A percentile compares a stretch with the other conserved stretches of the same genome.
These are phyloP conservation scores for Sebastes kiyomatsui DNA, from an alignment of 2,797 vertebrate species.

Conservation along the genomic window DNA sequence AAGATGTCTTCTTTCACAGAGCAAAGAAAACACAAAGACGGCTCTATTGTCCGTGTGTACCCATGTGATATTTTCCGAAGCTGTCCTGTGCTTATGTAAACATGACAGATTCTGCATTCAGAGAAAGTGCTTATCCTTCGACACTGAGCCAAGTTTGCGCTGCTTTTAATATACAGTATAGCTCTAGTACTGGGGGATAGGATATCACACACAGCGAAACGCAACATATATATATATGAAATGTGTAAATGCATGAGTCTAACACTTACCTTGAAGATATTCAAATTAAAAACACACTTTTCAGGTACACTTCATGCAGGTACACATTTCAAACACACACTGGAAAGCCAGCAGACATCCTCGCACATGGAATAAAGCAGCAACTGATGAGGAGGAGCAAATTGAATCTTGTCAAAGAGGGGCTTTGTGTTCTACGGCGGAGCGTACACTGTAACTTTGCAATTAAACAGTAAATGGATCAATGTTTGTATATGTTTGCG, in stretches of 20 bases:
- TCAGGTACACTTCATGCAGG: slow-evolving; percentile 14
- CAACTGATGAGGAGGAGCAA: slow-evolving; percentile 42
- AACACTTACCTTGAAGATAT: slow-evolving; percentile 47
- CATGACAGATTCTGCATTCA: slow-evolving; percentile 55
- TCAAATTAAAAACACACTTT: slow-evolving; percentile 40
- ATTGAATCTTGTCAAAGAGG: slow-evolving; percentile 58
- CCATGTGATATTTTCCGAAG: slow-evolving; percentile 31
- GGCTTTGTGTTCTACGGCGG: slow-evolving; percentile 29
- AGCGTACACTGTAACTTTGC: slow-evolving; percentile 63
- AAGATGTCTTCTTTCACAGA: slow-evolving; percentile 17
- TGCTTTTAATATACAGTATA: slow-evolving; percentile 25
- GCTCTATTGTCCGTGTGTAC: slow-evolving; percentile 16
- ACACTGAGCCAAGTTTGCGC: slow-evolving; percentile 23
- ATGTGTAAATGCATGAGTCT: slow-evolving; percentile 37
- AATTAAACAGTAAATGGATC: slow-evolving; percentile 81
- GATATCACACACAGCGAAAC: slow-evolving; percentile 9
- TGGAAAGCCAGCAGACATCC: slow-evolving; percentile 24
- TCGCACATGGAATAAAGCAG: slow-evolving; percentile 19
- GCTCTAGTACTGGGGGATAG: not conserved
- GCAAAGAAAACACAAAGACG: slow-evolving; percentile 39
- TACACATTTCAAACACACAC: slow-evolving; percentile 5
- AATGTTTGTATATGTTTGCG: slow-evolving; percentile 79
- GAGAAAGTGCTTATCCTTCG: slow-evolving; percentile 20
- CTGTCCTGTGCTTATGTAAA: slow-evolving; percentile 39
- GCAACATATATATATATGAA: slow-evolving; percentile 22